A percentile compares a stretch with the other conserved stretches of the same genome.
phyloP scores from a whole-genome alignment of 2,113 vertebrate species.

The Pluvialis apricaria region DNA sequence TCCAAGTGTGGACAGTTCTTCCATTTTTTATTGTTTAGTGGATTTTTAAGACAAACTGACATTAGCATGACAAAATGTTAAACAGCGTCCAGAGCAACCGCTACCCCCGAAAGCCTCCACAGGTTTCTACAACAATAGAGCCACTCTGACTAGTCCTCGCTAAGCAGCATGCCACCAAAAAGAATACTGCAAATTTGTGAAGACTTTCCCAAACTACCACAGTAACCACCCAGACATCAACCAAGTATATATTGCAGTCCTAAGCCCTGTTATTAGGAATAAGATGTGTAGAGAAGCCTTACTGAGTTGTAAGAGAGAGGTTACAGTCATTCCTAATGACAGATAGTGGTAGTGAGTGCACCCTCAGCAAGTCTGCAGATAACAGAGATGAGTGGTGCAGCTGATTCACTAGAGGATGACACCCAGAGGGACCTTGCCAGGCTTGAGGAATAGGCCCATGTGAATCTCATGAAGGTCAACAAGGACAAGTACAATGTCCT shows the following conservation, averaged over 20 bases:
- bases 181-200: not conserved
- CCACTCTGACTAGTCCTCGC: not conserved
- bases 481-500: not conserved
- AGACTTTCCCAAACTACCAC: not conserved
- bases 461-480: not conserved
- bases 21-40: not conserved
- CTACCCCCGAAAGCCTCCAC: not conserved
- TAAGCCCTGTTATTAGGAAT: not conserved
- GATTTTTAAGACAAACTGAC: not conserved
- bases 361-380: not conserved
- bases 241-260: not conserved
- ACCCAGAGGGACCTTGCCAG: not conserved
- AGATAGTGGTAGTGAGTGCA: not conserved
- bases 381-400: not conserved
- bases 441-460: rapidly evolving
- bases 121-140: not conserved
- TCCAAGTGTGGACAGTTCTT: not conserved
- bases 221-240: not conserved
- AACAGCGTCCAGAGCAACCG: not conserved
- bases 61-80: not conserved
- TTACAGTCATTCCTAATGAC: not conserved
- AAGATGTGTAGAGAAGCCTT: not conserved
- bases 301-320: not conserved
- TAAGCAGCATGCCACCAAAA: not conserved
- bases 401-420: rapidly evolving